Evolutionary conservation across 2,888 invertebrate genomes (phyloP).

Genomic region (Cephonodes hylas): DNA sequence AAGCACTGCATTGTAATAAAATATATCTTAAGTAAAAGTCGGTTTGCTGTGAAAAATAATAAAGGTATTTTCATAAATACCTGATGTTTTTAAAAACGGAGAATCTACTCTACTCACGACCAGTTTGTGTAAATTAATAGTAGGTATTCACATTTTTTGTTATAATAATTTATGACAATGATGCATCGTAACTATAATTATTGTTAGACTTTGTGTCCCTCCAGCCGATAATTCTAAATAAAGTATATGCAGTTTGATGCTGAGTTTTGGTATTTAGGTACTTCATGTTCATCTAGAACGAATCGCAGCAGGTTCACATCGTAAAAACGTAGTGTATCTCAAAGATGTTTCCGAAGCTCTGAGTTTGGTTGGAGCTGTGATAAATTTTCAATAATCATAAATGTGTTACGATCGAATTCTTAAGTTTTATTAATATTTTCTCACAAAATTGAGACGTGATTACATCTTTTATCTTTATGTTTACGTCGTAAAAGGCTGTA

Average conservation of each 20-base stretch:
- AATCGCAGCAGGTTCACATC: neutral
- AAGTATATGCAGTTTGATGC: neutral
- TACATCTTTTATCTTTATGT: neutral
- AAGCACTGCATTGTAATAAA: too few relatives aligned
- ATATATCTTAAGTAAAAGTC: too few relatives aligned
- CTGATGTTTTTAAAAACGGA: too few relatives aligned
- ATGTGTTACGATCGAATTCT: constrained; percentile 2
- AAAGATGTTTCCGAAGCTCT: neutral
- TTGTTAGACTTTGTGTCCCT: too few relatives aligned
- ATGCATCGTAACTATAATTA: too few relatives aligned
- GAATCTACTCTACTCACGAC: too few relatives aligned
- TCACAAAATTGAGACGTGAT: constrained; percentile 3
- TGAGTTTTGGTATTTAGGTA: neutral
- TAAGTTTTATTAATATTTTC: neutral
- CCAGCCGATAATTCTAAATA: too few relatives aligned
- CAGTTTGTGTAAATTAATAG: too few relatives aligned
- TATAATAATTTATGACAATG: too few relatives aligned
- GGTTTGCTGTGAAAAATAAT: too few relatives aligned
- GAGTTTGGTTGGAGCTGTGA: neutral
- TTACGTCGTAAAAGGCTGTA: neutral
- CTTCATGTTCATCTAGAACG: neutral
- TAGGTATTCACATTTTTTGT: too few relatives aligned
- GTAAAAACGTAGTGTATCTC: neutral
- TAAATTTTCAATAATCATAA: constrained; percentile 6
- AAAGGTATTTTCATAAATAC: neutral